Base-by-base conservation (phyloP, 2,797 vertebrate species). In the Cryptoblepharus egeriae region DNA sequence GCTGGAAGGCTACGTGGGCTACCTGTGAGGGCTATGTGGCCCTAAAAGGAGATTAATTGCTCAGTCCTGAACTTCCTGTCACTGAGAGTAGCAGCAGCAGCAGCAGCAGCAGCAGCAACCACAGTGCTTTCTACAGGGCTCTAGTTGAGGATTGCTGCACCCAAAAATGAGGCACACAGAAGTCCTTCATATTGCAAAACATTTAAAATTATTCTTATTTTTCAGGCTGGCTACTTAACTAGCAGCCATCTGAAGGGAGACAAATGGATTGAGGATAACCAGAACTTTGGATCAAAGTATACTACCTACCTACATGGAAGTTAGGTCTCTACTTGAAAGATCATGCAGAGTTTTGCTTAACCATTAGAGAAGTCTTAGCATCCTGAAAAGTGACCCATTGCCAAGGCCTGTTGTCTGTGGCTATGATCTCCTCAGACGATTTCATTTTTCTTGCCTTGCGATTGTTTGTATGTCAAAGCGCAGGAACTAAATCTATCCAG, bases 401-500 rank as follows among this genome's bases (percentile, higher is more conserved):
- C 9, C 60, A 18, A 60, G 55, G 24, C 63, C 82, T 35, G 24
- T 58, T 45, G 20, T 60, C 32, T 45, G 30, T 60, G 18, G 35
- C 30, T 49, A 32, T 30, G 52, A 49, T 57, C 64, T 75, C 89
- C 85, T 80, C 82, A n/a, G 77, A 49, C 83, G 69, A 2, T 63
- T 45, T 92, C 74, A 73, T 80, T 52, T 52, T 74, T 88, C 45
- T 77, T 90, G 86, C 85, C 70, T 88, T 74, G 57, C 75, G 88
- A 80, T 88, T 89, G 84, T 88, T 83, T 82, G 75, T 71, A 70
- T 70, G 70, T 86, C 61, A 77, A 63, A 68, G 77, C 88, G 67
- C 52, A 91, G 82, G 22, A 74, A 55, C 81, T 86, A 88, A 91
- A 82, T 81, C 74, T 80, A 86, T 79, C 69, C 85, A 72, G 77